Conservation (phyloP, 2,888 invertebrate genomes). For the Plutella xylostella region DNA sequence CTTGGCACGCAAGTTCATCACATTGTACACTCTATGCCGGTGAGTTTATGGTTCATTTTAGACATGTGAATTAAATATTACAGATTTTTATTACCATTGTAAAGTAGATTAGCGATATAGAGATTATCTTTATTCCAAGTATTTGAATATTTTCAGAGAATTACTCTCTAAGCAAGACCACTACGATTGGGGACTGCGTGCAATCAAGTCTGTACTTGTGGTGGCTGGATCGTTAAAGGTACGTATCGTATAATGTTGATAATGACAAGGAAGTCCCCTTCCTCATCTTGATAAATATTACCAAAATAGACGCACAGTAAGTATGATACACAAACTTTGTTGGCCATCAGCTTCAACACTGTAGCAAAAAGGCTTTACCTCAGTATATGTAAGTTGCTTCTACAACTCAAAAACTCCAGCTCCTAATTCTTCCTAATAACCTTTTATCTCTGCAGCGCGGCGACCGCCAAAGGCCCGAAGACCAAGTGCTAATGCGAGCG, state of each 20-base stretch:
- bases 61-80: neutral
- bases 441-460: slow-evolving; percentile 64
- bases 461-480: slow-evolving; percentile 83
- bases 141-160: slow-evolving; percentile 60
- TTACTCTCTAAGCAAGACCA: slow-evolving; percentile 95
- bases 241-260: neutral
- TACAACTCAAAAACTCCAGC: too few relatives aligned
- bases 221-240: slow-evolving; percentile 93
- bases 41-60: neutral
- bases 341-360: too few relatives aligned
- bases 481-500: slow-evolving; percentile 94
- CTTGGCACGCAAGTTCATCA: slow-evolving; percentile 93
- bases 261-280: too few relatives aligned
- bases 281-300: too few relatives aligned
- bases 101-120: too few relatives aligned
- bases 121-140: too few relatives aligned
- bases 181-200: slow-evolving; percentile 96
- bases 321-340: too few relatives aligned
- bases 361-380: too few relatives aligned
- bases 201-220: slow-evolving; percentile 95
- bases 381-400: too few relatives aligned
- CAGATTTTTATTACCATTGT: too few relatives aligned
- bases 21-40: slow-evolving; percentile 86
- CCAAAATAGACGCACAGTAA: too few relatives aligned
- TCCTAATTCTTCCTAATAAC: too few relatives aligned